Base-by-base conservation (phyloP, 1,140 invertebrate genomes). In the Cherax destructor region DNA sequence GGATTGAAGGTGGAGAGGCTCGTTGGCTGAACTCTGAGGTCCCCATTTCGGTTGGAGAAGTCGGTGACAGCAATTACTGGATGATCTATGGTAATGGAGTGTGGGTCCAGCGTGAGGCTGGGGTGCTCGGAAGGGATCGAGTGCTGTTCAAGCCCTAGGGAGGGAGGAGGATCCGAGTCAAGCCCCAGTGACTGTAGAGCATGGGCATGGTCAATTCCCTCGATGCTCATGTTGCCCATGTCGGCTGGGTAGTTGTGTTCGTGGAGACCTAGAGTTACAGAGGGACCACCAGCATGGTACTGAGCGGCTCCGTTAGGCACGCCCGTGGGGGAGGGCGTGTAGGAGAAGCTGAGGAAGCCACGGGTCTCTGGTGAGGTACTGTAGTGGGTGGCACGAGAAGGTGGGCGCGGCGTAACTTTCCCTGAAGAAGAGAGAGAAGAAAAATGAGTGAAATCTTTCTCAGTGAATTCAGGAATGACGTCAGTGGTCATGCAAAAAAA, bases 21-120 rank as follows among this genome's bases (percentile, higher is more conserved):
- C n/a, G 92, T 86, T n/a, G 88, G 78, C 78, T 86, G 77, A 30
- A 86, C 92, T 72, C 92, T 80, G 21, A 92, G 41, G 61, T 93
- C 92, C 50, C 91, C 91, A 79, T 93, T 92, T 88, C 92, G 84
- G 69, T 90, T 92, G 18, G 88, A 90, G 89, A 92, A 91, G 69
- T 91, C 86, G 13, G 84, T 88, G 24, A 93, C 87, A 41, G 91
- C 84, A 56, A 91, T 88, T 49, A 91, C 88, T 30, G 89, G 92
- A 50, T 93, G 92, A 84, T 93, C 92, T 85, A 93, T 93, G 21
- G 92, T 93, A 72, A 93, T 93, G 79, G 92, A 93, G 83, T 93
- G 90, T 0, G 92, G 92, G 79, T 93, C 92, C 24, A 93, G 80
- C 69, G 92, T 92, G 61, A 93, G 88, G 72, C 92, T 93, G 18